These are phyloP conservation scores for Schizaphis graminum DNA, from an alignment of 2,888 invertebrate genomes.

Conservation along the genomic window DNA sequence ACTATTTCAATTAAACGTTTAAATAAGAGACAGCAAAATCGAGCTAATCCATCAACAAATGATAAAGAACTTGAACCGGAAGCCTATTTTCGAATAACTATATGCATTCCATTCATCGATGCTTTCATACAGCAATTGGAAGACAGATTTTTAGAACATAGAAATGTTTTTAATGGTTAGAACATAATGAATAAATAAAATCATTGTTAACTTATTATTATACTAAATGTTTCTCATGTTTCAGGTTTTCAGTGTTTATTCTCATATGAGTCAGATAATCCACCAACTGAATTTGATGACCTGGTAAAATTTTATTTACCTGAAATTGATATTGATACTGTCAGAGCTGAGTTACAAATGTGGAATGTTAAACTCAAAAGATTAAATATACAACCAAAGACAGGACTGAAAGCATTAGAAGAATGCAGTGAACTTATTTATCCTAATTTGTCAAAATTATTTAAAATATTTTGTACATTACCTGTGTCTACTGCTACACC, in stretches of 20 bases:
- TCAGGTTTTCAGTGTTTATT: slow-evolving; percentile 49
- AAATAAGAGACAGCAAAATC: slow-evolving; percentile 10
- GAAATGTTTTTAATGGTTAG: slow-evolving; percentile 16
- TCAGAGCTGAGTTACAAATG: slow-evolving; percentile 46
- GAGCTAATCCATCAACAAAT: background rate
- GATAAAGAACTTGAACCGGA: slow-evolving; percentile 14
- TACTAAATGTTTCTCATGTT: background rate
- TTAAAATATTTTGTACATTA: background rate
- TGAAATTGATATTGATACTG: slow-evolving; percentile 29
- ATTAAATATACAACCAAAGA: slow-evolving; percentile 9
- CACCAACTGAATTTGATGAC: background rate
- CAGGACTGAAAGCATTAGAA: background rate
- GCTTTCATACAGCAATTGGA: slow-evolving; percentile 39
- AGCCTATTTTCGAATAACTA: slow-evolving; percentile 26
- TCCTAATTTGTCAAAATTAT: background rate
- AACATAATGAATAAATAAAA: background rate
- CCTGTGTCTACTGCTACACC: no score
- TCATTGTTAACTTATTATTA: slow-evolving; percentile 2
- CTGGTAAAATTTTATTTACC: slow-evolving; percentile 35
- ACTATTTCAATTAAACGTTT: slow-evolving; percentile 24
- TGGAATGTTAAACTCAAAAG: slow-evolving; percentile 47
- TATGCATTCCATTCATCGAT: slow-evolving; percentile 48
- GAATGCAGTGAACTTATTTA: slow-evolving; percentile 11
- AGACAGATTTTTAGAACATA: slow-evolving; percentile 35
- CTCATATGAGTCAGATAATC: slow-evolving; percentile 6